These are phyloP conservation scores for Heliconius himera DNA, from an alignment of 1,140 invertebrate genomes.

Conservation along the genomic window DNA sequence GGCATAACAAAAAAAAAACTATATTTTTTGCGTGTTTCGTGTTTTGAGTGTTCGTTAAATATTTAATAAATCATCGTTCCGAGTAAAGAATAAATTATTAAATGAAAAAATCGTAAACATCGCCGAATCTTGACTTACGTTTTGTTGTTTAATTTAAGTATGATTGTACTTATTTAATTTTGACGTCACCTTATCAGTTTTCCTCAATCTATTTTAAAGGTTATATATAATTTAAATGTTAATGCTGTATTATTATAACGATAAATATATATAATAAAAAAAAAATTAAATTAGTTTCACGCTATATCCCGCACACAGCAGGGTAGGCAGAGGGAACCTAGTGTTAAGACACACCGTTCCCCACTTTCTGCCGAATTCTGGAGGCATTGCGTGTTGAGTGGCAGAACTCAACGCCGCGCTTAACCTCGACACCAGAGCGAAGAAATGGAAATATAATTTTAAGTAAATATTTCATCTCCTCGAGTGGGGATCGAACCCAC, in stretches of 20 bases:
- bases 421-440: no score
- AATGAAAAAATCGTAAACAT: slow-evolving; percentile 17
- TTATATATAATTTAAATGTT: slow-evolving; percentile 4
- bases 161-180: slow-evolving; percentile 7
- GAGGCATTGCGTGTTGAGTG: no score
- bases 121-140: not conserved
- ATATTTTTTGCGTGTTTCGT: not conserved
- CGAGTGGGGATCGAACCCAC: no score
- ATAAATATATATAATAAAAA: no score
- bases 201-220: slow-evolving; percentile 3
- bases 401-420: no score
- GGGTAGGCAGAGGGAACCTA: no score
- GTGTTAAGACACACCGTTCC: no score
- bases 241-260: not conserved
- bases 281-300: no score
- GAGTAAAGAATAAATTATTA: slow-evolving; percentile 31
- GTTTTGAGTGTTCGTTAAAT: slow-evolving; percentile 32
- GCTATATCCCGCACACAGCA: no score
- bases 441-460: no score
- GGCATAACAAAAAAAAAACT: not conserved
- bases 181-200: slow-evolving; percentile 5
- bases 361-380: no score
- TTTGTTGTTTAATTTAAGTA: slow-evolving; percentile 18
- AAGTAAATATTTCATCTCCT: no score
- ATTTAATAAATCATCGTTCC: slow-evolving; percentile 35